A percentile compares a stretch with the other conserved stretches of the same genome.
phyloP scores from a whole-genome alignment of 2,797 vertebrate genomes.

The Glossophaga mutica region DNA sequence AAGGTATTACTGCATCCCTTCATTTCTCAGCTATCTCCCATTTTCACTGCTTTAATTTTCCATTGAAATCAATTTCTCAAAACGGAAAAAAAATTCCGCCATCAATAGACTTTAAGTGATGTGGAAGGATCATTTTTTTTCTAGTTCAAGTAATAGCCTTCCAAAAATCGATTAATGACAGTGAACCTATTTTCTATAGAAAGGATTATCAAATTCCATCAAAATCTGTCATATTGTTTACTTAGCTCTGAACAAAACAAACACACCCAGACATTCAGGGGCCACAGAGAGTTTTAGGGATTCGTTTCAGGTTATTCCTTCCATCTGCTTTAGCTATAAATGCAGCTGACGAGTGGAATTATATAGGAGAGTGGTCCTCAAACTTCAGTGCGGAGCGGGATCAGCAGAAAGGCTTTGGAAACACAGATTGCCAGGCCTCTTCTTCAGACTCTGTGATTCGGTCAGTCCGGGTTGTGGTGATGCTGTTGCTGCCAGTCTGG shows the following conservation, averaged over 20 bases:
- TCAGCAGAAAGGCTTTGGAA: neutral
- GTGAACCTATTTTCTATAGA: neutral
- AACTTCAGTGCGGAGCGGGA: neutral
- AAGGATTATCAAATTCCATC: neutral
- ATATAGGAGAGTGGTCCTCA: neutral
- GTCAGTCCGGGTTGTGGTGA: neutral
- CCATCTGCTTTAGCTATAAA: neutral
- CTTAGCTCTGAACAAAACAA: constrained; percentile 1
- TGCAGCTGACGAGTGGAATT: neutral
- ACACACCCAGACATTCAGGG: neutral
- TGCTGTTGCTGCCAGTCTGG: neutral
- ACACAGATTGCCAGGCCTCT: neutral
- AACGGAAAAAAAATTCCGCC: neutral
- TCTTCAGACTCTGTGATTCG: neutral
- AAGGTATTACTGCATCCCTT: neutral
- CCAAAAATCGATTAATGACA: neutral
- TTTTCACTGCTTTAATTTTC: neutral
- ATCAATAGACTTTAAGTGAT: neutral
- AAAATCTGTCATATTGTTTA: neutral
- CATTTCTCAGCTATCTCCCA: neutral
- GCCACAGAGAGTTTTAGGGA: neutral
- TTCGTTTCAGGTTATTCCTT: neutral
- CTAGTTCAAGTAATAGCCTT: neutral
- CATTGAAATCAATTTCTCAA: neutral
- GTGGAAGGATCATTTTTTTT: neutral